Evolutionary conservation across 2,797 vertebrate genomes (phyloP).

Genomic region (Myotis planiceps): DNA sequence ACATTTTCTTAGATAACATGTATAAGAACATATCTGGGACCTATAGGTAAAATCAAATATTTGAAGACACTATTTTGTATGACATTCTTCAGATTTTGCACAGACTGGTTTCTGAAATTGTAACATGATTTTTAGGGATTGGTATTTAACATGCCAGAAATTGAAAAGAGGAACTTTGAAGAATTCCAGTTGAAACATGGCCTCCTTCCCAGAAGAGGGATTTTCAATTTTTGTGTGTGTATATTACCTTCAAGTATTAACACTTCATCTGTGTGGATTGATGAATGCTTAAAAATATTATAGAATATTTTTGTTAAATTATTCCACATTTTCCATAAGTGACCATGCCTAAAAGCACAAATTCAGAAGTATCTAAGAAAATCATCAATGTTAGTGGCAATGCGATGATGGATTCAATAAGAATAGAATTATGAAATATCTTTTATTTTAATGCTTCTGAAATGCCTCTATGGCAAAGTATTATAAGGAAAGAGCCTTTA

Average conservation of each 20-base stretch:
- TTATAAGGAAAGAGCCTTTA: background rate
- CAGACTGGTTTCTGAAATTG: background rate
- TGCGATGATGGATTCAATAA: background rate
- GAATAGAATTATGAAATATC: background rate
- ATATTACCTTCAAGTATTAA: background rate
- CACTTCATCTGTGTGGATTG: background rate
- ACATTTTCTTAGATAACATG: background rate
- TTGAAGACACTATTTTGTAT: background rate
- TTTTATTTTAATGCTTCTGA: background rate
- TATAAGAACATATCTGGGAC: background rate
- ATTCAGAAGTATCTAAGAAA: conserved; percentile 24
- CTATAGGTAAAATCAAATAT: background rate
- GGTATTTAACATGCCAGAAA: background rate
- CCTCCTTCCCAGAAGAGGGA: background rate
- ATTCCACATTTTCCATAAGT: background rate
- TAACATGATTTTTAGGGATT: background rate
- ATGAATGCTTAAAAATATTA: background rate
- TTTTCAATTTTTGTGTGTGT: background rate
- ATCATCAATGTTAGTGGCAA: background rate
- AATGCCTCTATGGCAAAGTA: background rate
- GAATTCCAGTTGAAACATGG: background rate
- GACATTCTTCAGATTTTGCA: background rate
- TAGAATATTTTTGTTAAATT: conserved; percentile 1
- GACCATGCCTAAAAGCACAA: background rate
- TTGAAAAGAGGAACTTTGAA: background rate